Percentiles rank a stretch among this genome's conserved stretches.
These are phyloP conservation scores for Amniataba percoides DNA, from an alignment of 2,797 vertebrate species.

Conservation along the genomic window DNA sequence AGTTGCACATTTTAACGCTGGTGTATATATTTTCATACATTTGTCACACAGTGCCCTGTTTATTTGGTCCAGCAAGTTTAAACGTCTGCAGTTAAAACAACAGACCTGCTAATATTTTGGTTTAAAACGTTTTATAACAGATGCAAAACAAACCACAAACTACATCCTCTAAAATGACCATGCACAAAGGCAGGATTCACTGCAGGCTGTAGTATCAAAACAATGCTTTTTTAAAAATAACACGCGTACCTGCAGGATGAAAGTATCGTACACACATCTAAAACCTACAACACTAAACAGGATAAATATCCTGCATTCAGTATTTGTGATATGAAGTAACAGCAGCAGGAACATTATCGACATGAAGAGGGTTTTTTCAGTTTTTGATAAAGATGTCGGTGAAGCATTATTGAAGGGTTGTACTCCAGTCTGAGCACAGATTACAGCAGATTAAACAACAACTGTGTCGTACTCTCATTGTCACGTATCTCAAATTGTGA, in stretches of 20 bases:
- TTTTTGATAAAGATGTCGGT: no score
- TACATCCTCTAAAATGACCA: neutral
- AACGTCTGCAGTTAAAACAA: neutral
- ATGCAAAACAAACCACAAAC: no score
- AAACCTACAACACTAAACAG: neutral
- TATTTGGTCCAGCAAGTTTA: neutral
- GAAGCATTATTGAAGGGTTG: neutral
- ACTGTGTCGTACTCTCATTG: no score
- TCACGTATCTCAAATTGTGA: neutral
- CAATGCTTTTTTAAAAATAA: no score
- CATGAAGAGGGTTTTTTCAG: neutral
- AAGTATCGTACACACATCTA: neutral
- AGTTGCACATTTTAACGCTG: neutral
- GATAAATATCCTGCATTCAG: no score
- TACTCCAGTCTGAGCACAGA: neutral
- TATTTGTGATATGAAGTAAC: neutral
- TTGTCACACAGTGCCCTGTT: neutral
- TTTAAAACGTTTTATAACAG: no score
- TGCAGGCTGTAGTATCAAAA: no score
- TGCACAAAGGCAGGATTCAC: no score
- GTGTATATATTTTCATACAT: neutral
- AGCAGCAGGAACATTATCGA: neutral
- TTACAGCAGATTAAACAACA: neutral
- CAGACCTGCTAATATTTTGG: neutral
- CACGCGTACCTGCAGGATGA: no score